phyloP scores from a whole-genome alignment of 2,113 vertebrate species.

The Castor canadensis region DNA sequence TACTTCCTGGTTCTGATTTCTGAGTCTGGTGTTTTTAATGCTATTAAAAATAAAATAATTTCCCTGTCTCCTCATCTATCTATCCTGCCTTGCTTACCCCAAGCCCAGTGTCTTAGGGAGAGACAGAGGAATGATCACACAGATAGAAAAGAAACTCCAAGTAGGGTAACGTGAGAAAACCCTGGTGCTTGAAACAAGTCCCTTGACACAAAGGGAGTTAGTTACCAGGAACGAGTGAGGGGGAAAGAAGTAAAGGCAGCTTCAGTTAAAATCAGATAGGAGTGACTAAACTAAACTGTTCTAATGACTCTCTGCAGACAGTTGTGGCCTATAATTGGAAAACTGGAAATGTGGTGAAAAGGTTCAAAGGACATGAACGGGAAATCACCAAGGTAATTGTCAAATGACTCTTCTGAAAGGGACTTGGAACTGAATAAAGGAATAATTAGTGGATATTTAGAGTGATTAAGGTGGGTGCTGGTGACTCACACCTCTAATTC shows the following conservation, averaged over 20 bases:
- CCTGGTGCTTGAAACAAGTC: background rate
- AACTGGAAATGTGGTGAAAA: constrained; percentile 87
- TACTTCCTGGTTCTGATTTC: too few relatives aligned
- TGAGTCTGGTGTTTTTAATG: too few relatives aligned
- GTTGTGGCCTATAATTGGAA: constrained; percentile 95
- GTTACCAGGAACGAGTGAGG: background rate
- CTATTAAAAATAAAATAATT: too few relatives aligned
- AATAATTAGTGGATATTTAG: background rate
- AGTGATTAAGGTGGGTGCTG: background rate
- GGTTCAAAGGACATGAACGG: constrained; percentile 90
- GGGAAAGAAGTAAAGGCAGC: background rate
- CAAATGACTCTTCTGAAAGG: background rate
- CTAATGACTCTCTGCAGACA: constrained; percentile 78
- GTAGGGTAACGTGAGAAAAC: background rate
- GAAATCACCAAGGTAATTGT: constrained; percentile 95
- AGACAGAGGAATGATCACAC: background rate
- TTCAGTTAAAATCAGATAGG: background rate
- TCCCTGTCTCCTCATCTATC: too few relatives aligned
- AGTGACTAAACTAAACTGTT: background rate
- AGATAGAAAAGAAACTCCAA: background rate
- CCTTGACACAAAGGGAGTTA: background rate
- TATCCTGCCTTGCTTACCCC: too few relatives aligned
- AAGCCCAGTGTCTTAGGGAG: background rate
- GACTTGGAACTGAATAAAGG: background rate
- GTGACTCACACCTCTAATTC: too few relatives aligned